phyloP scores from a whole-genome alignment of 2,113 vertebrate genomes.

The Ploceus nigricollis region DNA sequence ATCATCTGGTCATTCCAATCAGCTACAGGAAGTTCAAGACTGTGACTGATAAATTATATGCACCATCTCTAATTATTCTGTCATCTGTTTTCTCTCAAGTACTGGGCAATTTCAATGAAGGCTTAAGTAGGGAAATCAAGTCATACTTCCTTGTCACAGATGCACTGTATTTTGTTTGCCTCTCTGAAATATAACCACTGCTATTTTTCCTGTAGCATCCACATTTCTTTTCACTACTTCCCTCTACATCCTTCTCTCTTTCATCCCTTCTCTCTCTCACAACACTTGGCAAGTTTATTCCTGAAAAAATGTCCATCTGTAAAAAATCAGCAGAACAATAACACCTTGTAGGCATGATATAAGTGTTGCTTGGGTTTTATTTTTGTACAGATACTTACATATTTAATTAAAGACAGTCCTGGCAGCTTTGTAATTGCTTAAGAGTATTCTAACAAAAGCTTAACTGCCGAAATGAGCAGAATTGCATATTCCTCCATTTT shows the following conservation, averaged over 20 bases:
- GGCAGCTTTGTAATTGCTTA: slow-evolving; percentile 34
- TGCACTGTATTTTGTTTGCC: background rate
- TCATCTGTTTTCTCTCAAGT: slow-evolving; percentile 7
- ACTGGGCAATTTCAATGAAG: background rate
- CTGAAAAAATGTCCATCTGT: slow-evolving; percentile 16
- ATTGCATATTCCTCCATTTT: slow-evolving; percentile 29
- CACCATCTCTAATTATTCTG: slow-evolving; percentile 26
- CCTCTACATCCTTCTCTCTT: background rate
- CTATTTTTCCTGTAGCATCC: background rate
- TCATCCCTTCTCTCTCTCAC: background rate
- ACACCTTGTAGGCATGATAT: slow-evolving; percentile 24
- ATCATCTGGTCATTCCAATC: background rate
- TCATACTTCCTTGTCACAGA: background rate
- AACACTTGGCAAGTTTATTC: background rate
- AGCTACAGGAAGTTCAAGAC: slow-evolving; percentile 13
- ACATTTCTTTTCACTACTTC: background rate
- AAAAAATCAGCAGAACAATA: slow-evolving; percentile 48
- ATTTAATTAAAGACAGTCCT: slow-evolving; percentile 42
- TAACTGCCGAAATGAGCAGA: slow-evolving; percentile 44
- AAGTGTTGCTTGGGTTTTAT: slow-evolving; percentile 33
- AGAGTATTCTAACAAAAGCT: slow-evolving; percentile 45
- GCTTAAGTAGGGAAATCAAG: background rate
- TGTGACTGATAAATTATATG: background rate
- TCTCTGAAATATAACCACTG: slow-evolving; percentile 2
- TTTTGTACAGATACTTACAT: background rate